Base-by-base conservation (phyloP, 2,888 invertebrate genomes). In the Stomorhina lunata region DNA sequence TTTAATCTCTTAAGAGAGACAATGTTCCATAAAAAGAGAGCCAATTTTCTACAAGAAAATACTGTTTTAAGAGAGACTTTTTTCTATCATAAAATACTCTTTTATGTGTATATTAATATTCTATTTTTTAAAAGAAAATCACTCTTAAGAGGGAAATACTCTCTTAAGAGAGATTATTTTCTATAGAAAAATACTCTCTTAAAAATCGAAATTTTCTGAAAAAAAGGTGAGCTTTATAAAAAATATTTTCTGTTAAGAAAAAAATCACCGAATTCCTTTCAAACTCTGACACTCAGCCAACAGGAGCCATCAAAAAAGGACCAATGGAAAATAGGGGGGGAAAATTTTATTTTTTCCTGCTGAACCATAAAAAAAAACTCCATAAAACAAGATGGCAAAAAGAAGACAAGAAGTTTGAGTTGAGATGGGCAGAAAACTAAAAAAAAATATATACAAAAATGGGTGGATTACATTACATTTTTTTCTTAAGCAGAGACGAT, bases 391-490 rank as follows among this genome's bases (percentile, higher is more conserved):
- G 63, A 72, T 72, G 61, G 69, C 68, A 73, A 68, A n/a, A 59
- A 75, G 69, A 66, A 79, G 66, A 82, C 53, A 65, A 81, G 77
- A 57, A 82, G 71, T 82, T 71, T 12, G 32, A 32, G 22, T 59
- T 34, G 12, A n/a, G 34, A 5, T 57, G 57, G 50, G 20, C 2
- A 29, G 17, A 48, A 43, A 76, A 76, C 37, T 50, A 37, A 68
- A 50, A 55, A 66, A 5, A 66, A 66, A 63, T 75, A 9, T 79
- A 53, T 48, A 53, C 20, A 83, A 83, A 83, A 83, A 72, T 81
- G 80, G 81, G 81, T 81, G 81, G 75, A 75, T 77, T 73, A 73
- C 61, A 81, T 76, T 81, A 45, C 32, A 55, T 22, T 65, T 63
- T 75, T 45, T 69, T 69, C 40, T 27, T 27, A 27, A 50, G 45